Evolutionary conservation across 2,797 vertebrate species (phyloP), one percentile per base, ranked within the genome.

Genomic region (Tokudaia muenninki): DNA sequence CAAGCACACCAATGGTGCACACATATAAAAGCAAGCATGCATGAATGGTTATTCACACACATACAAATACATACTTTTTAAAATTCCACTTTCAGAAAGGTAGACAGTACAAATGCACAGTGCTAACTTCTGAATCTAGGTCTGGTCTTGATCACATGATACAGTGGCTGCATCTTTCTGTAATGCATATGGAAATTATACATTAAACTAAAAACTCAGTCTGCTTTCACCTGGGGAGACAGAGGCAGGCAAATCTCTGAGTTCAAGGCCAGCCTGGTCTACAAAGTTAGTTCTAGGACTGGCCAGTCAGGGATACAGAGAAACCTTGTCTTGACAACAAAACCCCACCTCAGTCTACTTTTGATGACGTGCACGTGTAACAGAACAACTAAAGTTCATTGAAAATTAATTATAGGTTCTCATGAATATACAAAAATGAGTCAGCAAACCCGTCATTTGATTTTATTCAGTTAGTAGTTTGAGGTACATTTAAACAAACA

Each of bases 121-220:
- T 47, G 55, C 47, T 17, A 67, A 19, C 92, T 74, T 72, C 7
- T 78, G 52, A 91, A 84, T 80, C 59, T 31, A 80, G 37, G 87
- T 67, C 88, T 90, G 78, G 19, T n/a, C 80, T 90, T 82, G 26
- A 94, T 52, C 34, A 37, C 47, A 87, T 57, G 57, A 37, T 13
- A 87, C 0, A 83, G n/a, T 75, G 65, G 77, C 92, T 67, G 91
- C 52, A 88, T 79, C 91, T 94, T 91, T 67, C 70, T 82, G 19
- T 4, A 86, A 94, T 67, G 19, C 55, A 95, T 19, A 93, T 26
- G 7, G 47, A 95, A 93, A 50, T 84, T n/a, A 97, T 67, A 55
- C 55, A 96, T 55, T 65, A 95, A 94, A 17, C 84, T 87, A 96
- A 79, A 91, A 97, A 86, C n/a, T 84, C 52, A 94, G 59, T 74